A percentile compares a stretch with the other conserved stretches of the same genome.
Evolutionary conservation across 1,140 invertebrate species (phyloP).

Genomic region (Paraescarpia echinospica): DNA sequence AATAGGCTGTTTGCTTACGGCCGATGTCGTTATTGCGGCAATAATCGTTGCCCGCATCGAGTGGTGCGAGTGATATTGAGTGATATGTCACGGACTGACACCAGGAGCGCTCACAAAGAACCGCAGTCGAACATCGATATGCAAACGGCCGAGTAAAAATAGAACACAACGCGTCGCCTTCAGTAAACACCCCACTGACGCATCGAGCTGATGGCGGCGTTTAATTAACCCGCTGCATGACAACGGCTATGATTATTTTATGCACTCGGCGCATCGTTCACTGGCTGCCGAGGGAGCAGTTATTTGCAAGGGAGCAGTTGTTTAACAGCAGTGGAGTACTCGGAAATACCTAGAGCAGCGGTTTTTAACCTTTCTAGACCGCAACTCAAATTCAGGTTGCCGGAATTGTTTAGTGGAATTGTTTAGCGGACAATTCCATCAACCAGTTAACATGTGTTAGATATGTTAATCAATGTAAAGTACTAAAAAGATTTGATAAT

Average conservation of each 20-base stretch:
- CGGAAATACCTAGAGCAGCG: neutral
- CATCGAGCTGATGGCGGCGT: neutral
- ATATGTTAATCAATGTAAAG: too few species aligned
- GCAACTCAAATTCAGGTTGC: too few species aligned
- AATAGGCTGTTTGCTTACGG: neutral
- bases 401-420: too few species aligned
- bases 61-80: neutral
- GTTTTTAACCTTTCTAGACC: too few species aligned
- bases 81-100: neutral
- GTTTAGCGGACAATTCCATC: too few species aligned
- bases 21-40: neutral
- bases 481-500: too few species aligned
- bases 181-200: neutral
- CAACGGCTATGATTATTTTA: constrained; percentile 1
- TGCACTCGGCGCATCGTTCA: neutral
- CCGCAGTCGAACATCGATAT: neutral
- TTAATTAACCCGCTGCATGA: neutral
- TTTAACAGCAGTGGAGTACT: neutral
- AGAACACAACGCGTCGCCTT: neutral
- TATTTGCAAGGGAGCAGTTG: neutral
- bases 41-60: neutral
- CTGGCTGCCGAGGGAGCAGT: neutral
- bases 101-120: neutral
- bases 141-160: neutral
- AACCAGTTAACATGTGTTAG: too few species aligned